These are phyloP conservation scores for Catharus bicknelli DNA, from an alignment of 2,113 vertebrate species.

Conservation along the genomic window DNA sequence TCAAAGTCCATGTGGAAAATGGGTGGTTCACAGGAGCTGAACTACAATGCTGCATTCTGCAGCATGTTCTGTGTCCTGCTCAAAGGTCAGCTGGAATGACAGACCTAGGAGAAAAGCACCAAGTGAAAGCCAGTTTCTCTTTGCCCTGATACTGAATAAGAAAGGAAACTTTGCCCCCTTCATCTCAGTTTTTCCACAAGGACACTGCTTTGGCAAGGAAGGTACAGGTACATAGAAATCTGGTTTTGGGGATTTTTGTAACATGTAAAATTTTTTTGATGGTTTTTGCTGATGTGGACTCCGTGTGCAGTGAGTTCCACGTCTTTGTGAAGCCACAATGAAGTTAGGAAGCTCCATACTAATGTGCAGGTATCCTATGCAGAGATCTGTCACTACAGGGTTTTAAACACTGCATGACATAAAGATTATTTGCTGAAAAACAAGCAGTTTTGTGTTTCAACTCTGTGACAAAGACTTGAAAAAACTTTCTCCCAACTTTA, in stretches of 20 bases:
- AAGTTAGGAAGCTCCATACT: background rate
- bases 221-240: background rate
- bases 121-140: background rate
- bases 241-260: background rate
- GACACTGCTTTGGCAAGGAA: background rate
- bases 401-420: background rate
- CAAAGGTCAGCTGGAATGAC: background rate
- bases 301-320: background rate
- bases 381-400: background rate
- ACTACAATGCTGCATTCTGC: background rate
- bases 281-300: background rate
- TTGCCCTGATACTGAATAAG: background rate
- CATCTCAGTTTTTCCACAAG: background rate
- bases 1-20: background rate
- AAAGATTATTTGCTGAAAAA: background rate
- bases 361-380: background rate
- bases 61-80: background rate
- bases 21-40: background rate
- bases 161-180: slow-evolving; percentile 1
- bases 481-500: background rate
- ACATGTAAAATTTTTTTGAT: background rate
- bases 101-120: background rate
- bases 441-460: background rate
- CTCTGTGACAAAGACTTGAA: background rate
- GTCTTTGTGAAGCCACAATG: background rate